Evolutionary conservation across 2,797 vertebrate genomes (phyloP).

Genomic region (Lepilemur septentrionalis): DNA sequence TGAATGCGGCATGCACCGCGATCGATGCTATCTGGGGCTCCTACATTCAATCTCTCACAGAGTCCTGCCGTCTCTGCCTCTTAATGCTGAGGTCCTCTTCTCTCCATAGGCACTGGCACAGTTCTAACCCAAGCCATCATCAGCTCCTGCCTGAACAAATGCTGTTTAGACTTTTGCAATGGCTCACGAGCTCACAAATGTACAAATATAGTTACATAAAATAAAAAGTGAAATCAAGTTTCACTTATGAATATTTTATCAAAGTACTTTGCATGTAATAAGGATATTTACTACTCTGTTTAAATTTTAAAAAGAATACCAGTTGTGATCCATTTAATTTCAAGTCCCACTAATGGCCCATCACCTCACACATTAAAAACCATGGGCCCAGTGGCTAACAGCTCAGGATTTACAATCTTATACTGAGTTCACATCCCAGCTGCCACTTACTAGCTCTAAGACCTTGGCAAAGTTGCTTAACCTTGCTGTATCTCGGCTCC

Average conservation of each 20-base stretch:
- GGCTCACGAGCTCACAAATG: not conserved
- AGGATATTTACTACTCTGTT: not conserved
- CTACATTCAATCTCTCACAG: rapidly evolving
- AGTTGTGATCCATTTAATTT: not conserved
- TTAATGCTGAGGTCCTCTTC: not conserved
- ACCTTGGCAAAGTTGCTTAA: not conserved
- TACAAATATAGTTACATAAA: not conserved
- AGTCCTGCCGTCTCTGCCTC: not conserved
- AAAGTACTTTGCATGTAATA: not conserved
- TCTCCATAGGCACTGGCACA: not conserved
- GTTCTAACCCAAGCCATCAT: not conserved
- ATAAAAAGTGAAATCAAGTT: not conserved
- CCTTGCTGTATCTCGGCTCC: not conserved
- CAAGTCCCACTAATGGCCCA: not conserved
- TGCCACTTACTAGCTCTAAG: not conserved
- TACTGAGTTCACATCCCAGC: not conserved
- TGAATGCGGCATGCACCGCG: not conserved
- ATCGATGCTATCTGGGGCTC: too few relatives aligned
- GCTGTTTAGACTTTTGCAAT: not conserved
- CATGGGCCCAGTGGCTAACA: not conserved
- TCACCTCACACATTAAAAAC: not conserved
- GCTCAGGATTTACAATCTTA: not conserved
- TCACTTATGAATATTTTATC: not conserved
- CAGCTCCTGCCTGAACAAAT: not conserved
- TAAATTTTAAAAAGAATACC: not conserved